Evolutionary conservation across 2,113 vertebrate genomes (phyloP), one percentile per base, ranked within the genome.

Genomic region (Vireo altiloquus): DNA sequence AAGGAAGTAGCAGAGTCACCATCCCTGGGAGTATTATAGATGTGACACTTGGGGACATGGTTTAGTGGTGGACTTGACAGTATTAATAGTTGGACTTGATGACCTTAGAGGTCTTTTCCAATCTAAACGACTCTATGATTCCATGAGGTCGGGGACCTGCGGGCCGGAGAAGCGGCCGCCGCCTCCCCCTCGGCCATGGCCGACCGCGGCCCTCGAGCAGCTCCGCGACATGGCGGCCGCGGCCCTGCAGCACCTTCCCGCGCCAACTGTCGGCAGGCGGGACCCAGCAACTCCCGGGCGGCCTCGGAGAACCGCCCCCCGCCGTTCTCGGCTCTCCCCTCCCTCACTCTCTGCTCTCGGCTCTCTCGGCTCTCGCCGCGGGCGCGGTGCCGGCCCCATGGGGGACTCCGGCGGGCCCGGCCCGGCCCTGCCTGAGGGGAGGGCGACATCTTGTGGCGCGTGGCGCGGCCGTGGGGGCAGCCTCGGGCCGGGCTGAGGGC

Each of bases 401-500:
- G 44, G 68, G 42, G 47, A 28, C 53, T 23, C 52, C 33, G 17
- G 27, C 47, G 11, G 19, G 44, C 15, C 16, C 56, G 16, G 44
- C 7, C 30, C 74, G 8, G 47, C 46, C 30, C 97, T 97, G 92
- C n/a, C 90, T 97, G 96, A 94, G 97, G 56, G 35, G 57, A 96
- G 27, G 90, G 94, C 56, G 98, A 61, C 98, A 98, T 54, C 98
- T 96, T 84, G 97, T 95, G 98, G 97, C 37, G 37, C 14, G 0
- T 4, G 49, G 46, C 35, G 69, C 44, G 57, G 60, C 83, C 56
- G 28, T 24, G 25, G 76, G 27, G 64, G 46, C 50, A 42, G 65
- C 75, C 33, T 33, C 10, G 15, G 28, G 10, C 3, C 46, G 37
- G 47, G 31, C 15, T 46, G 37, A 47, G 53, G 35, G 52, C 8